Percentiles rank a stretch among this genome's conserved stretches.
Evolutionary conservation across 2,888 invertebrate genomes (phyloP).

Genomic region (Masnerella sp.): DNA sequence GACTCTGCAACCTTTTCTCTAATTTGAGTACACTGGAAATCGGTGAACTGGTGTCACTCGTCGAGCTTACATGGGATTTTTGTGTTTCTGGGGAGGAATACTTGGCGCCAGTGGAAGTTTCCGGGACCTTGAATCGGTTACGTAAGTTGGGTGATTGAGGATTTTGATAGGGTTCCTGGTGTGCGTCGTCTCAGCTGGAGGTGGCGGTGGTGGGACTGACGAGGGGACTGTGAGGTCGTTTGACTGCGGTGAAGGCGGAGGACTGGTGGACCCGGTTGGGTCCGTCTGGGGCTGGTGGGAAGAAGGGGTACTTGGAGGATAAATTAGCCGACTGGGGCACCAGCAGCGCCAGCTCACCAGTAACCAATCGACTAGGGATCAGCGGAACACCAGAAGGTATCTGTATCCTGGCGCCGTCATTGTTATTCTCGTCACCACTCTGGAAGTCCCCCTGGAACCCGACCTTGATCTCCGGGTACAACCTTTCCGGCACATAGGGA

Average conservation of each 20-base stretch:
- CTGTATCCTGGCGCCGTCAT: conserved; percentile 80
- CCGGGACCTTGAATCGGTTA: conserved; percentile 70
- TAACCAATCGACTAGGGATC: conserved; percentile 82
- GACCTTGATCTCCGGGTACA: conserved; percentile 76
- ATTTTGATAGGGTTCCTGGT: conserved; percentile 75
- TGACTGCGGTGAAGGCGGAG: conserved; percentile 77
- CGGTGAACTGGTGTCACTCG: conserved; percentile 71
- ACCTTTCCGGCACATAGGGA: conserved; percentile 76
- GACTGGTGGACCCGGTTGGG: conserved; percentile 68
- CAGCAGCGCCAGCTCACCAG: conserved; percentile 83
- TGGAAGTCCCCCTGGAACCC: conserved; percentile 74
- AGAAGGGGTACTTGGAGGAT: conserved; percentile 79
- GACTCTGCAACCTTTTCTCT: conserved; percentile 54
- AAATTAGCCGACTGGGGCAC: conserved; percentile 80
- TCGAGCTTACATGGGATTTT: conserved; percentile 74
- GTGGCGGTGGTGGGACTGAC: conserved; percentile 85
- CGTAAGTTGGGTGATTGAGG: conserved; percentile 67
- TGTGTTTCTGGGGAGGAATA: conserved; percentile 73
- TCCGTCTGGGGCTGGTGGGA: conserved; percentile 74
- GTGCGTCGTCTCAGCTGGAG: conserved; percentile 81
- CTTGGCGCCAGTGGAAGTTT: conserved; percentile 68
- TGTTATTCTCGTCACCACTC: conserved; percentile 79
- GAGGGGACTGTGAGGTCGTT: conserved; percentile 82
- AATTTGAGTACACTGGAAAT: conserved; percentile 62
- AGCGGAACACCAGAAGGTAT: conserved; percentile 82